These are phyloP conservation scores for Sciaenops ocellatus DNA, from an alignment of 2,797 vertebrate species.

Conservation along the genomic window DNA sequence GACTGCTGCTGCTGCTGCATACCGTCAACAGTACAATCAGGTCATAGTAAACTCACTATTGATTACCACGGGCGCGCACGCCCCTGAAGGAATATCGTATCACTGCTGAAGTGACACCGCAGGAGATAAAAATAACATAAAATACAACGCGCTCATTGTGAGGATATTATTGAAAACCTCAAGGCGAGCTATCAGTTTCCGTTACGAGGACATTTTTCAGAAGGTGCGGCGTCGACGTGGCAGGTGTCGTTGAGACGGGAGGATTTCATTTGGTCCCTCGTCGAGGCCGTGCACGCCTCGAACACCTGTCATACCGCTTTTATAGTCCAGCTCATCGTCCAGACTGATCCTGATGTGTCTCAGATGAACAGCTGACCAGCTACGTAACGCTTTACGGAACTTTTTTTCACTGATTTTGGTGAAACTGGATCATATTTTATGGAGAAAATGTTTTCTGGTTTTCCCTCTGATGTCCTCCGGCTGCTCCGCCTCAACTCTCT, in stretches of 20 bases:
- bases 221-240: slow-evolving; percentile 11
- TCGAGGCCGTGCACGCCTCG: slow-evolving; percentile 13
- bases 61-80: slow-evolving; percentile 56
- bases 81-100: slow-evolving; percentile 65
- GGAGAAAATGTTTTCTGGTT: no score
- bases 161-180: slow-evolving; percentile 50
- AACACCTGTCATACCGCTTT: slow-evolving; percentile 33
- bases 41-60: slow-evolving; percentile 67
- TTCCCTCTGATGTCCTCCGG: no score
- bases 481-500: no score
- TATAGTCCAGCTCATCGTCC: slow-evolving; percentile 21
- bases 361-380: no score
- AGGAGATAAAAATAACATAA: slow-evolving; percentile 71
- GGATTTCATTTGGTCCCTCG: slow-evolving; percentile 34
- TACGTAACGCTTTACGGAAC: accelerated
- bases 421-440: no score
- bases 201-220: slow-evolving; percentile 39
- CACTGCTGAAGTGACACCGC: slow-evolving; percentile 57
- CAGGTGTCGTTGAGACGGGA: slow-evolving; percentile 10
- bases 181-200: slow-evolving; percentile 45
- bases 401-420: no score
- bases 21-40: slow-evolving; percentile 38
- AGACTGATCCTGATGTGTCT: slow-evolving; percentile 11
- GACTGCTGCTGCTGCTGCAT: slow-evolving; percentile 4
- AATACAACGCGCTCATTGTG: slow-evolving; percentile 45